Base-by-base conservation (phyloP, 1,140 invertebrate genomes). In the Zelostemma sp. region DNA sequence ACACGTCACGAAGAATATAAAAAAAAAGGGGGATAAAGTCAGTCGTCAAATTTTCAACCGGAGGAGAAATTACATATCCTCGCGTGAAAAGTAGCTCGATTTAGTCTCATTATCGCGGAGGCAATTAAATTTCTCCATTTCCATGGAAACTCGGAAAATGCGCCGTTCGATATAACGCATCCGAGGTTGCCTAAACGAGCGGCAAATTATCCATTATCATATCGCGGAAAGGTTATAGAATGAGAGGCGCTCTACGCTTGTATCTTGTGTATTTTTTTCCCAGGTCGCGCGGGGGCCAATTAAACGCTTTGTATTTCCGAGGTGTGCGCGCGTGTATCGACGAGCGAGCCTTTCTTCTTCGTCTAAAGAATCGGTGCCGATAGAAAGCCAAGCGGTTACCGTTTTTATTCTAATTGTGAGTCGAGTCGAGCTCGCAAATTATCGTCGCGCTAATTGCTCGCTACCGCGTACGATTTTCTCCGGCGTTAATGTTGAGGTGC, bases 331-430 rank as follows among this genome's bases (percentile, higher is more conserved):
- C 35, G 53, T 11, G 19, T 18, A 67, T 67, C 63, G 40, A 47
- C 66, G 60, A n/a, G 25, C 25, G 25, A 28, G 25, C 63, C 53
- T 73, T 69, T 67, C 63, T 67, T 73, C 63, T 50, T 65, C 66
- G 50, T n/a, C n/a, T 5, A 28, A 57, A 56, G 65, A 73, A 68
- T 68, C 62, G n/a, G 28, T 41, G 51, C 59, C 59, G 66, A 69
- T 73, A 57, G 71, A 69, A 73, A 73, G 71, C 25, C 63, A 63
- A 63, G 14, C 63, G 65, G 63, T 73, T 68, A 68, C 66, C 70
- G 65, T 63, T 69, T 69, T 41, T 63, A 69, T 73, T 69, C 66
- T 73, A 67, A 73, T 73, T 69, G 70, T 65, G 47, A 45, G 49
- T n/a, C 25, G 58, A 59, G 58, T 51, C 65, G 58, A 47, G 45